Conservation (phyloP, 2,113 vertebrate species). For the Alligator sinensis region DNA sequence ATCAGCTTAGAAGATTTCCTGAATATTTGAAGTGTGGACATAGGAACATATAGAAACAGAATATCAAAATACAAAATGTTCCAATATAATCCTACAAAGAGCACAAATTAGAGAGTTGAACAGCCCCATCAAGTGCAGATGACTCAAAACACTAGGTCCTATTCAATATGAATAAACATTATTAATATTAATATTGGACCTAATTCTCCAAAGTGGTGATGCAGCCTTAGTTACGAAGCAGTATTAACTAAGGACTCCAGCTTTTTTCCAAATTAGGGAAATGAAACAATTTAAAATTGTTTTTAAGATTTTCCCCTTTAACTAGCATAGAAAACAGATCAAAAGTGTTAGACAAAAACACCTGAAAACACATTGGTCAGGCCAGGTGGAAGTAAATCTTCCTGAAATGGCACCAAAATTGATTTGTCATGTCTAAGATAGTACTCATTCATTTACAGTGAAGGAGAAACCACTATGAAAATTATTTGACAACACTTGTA, state of each 20-base stretch:
- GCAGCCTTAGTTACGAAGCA: not conserved
- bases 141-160: not conserved
- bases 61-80: not conserved
- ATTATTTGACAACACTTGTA: not conserved
- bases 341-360: not conserved
- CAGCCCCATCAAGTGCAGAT: not conserved
- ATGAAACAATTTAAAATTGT: not conserved
- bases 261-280: not conserved
- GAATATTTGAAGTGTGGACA: not conserved
- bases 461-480: not conserved
- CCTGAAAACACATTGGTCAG: not conserved
- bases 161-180: rapidly evolving
- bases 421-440: not conserved
- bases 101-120: not conserved
- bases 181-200: not conserved
- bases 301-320: not conserved
- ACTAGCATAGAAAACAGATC: not conserved
- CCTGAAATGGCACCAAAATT: not conserved
- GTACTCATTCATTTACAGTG: not conserved
- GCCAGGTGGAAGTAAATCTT: not conserved
- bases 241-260: not conserved
- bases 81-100: not conserved
- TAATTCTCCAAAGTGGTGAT: not conserved
- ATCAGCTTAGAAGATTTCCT: not conserved
- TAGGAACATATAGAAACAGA: not conserved